A percentile compares a stretch with the other conserved stretches of the same genome.
These are phyloP conservation scores for Subacronicta megacephala DNA, from an alignment of 2,888 invertebrate species.

Conservation along the genomic window DNA sequence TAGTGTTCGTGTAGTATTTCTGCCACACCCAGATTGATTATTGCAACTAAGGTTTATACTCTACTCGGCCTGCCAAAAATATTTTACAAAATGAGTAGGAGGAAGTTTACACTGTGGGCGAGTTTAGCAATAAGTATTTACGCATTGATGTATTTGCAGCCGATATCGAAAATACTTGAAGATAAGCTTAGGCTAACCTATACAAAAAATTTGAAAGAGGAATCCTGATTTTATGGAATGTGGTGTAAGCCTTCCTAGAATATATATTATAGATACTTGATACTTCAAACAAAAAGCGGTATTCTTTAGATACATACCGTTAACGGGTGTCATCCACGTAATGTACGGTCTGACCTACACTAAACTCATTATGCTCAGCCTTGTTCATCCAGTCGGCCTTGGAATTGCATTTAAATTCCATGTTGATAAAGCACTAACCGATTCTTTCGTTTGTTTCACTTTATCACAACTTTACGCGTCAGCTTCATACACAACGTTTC, in stretches of 20 bases:
- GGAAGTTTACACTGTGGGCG: conserved; percentile 11
- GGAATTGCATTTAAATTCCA: background rate
- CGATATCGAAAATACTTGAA: conserved; percentile 4
- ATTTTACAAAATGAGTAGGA: conserved; percentile 11
- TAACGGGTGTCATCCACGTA: too few species aligned
- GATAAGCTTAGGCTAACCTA: background rate
- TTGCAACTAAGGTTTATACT: background rate
- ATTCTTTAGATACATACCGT: too few species aligned
- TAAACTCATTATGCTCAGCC: conserved; percentile 2
- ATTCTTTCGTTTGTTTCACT: too few species aligned
- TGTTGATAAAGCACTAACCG: too few species aligned
- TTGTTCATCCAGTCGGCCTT: background rate
- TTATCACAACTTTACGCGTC: too few species aligned
- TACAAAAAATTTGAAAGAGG: too few species aligned
- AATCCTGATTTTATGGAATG: too few species aligned
- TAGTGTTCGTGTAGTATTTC: conserved; percentile 21
- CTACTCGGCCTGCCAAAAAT: conserved; percentile 4
- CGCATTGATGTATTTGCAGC: conserved; percentile 3
- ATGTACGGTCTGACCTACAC: too few species aligned
- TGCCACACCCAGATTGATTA: conserved; percentile 10
- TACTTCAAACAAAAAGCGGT: too few species aligned
- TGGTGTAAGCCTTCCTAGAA: too few species aligned
- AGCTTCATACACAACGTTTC: too few species aligned
- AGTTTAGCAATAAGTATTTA: conserved; percentile 1
- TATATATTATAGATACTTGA: too few species aligned